phyloP scores from a whole-genome alignment of 2,797 vertebrate species.

The Stomatorhinus walkeri region DNA sequence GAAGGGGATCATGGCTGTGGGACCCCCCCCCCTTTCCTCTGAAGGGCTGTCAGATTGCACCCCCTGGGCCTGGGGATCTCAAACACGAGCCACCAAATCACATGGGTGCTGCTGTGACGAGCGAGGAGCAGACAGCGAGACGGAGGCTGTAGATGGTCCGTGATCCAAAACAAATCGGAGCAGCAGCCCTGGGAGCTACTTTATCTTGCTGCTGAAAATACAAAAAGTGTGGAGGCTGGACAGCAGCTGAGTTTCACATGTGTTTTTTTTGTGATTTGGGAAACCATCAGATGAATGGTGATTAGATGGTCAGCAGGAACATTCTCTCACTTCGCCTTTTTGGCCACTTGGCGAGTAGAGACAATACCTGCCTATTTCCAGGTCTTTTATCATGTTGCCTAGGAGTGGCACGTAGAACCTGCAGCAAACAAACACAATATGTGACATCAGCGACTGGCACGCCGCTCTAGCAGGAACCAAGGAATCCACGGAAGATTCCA shows the following conservation, averaged over 20 bases:
- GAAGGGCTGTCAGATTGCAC: not conserved
- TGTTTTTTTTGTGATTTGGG: not conserved
- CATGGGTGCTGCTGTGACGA: not conserved
- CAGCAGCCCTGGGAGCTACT: not conserved
- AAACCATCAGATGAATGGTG: not conserved
- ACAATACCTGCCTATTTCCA: not conserved
- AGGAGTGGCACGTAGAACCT: not conserved
- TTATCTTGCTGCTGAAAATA: not conserved
- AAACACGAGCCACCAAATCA: not conserved
- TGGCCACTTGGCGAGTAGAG: not conserved
- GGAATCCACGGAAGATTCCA: not conserved
- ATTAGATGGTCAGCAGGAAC: not conserved
- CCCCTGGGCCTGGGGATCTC: not conserved
- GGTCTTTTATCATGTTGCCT: not conserved
- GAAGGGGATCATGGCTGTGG: slow-evolving; percentile 55
- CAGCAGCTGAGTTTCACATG: not conserved
- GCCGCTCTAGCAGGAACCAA: too few relatives aligned
- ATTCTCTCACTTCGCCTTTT: not conserved
- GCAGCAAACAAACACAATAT: not conserved
- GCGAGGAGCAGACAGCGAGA: not conserved
- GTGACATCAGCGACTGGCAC: not conserved
- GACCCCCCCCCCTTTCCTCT: not conserved
- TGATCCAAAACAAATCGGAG: not conserved
- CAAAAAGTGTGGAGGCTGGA: not conserved
- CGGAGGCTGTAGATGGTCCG: not conserved